Conservation (phyloP, 1,140 invertebrate genomes). For the Schmidtea mediterranea region DNA sequence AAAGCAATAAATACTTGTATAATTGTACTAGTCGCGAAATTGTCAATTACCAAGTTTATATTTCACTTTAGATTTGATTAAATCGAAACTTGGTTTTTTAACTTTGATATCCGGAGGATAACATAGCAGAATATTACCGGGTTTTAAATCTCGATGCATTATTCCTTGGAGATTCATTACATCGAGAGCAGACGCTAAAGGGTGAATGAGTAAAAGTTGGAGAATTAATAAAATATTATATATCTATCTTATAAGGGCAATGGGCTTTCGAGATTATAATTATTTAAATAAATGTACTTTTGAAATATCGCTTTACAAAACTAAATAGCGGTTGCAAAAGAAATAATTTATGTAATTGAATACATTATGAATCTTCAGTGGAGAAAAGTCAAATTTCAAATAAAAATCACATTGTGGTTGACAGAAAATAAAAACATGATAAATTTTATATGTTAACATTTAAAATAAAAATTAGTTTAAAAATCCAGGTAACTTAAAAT, state of each 20-base stretch:
- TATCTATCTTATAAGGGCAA: too few relatives aligned
- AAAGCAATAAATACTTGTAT: slow-evolving; percentile 20
- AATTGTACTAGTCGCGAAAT: not conserved
- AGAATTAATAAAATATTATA: too few relatives aligned
- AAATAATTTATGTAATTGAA: not conserved
- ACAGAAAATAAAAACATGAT: too few relatives aligned
- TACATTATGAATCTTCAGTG: not conserved
- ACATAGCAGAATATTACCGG: slow-evolving; percentile 48
- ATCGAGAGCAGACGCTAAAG: slow-evolving; percentile 81
- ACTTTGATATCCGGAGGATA: slow-evolving; percentile 40
- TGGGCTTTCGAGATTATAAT: slow-evolving; percentile 61
- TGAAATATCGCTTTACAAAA: not conserved
- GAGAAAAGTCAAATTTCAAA: too few relatives aligned
- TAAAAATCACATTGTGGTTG: too few relatives aligned
- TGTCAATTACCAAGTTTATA: not conserved
- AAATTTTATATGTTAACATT: too few relatives aligned
- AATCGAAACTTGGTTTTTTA: slow-evolving; percentile 20
- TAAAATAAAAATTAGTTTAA: too few relatives aligned
- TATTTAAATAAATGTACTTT: slow-evolving; percentile 21
- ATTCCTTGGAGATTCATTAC: slow-evolving; percentile 81
- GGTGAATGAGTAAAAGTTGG: slow-evolving; percentile 82
- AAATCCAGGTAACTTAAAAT: too few relatives aligned
- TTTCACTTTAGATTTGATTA: not conserved
- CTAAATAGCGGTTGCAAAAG: too few relatives aligned
- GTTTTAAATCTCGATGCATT: slow-evolving; percentile 90